phyloP scores from a whole-genome alignment of 1,140 invertebrate species.

The Zophobas atratus region DNA sequence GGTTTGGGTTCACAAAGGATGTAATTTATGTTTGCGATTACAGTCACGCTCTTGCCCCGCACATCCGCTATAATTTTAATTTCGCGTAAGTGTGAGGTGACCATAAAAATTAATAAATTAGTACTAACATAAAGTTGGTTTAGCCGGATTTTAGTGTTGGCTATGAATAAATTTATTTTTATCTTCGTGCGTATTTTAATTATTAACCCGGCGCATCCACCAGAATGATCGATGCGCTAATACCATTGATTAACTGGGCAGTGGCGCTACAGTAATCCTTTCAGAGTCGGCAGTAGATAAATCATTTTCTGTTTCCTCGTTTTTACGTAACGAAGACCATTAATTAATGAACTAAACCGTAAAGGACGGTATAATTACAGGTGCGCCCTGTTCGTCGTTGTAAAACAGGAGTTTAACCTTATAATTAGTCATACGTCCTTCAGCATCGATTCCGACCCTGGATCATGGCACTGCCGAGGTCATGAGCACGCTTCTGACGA shows the following conservation, averaged over 20 bases:
- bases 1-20: neutral
- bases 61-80: no score
- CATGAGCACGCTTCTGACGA: constrained; percentile 2
- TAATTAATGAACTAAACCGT: constrained; percentile 10
- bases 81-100: no score
- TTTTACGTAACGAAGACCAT: constrained; percentile 6
- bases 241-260: constrained; percentile 5
- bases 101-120: no score
- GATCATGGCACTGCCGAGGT: neutral
- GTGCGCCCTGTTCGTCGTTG: constrained; percentile 9
- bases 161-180: neutral
- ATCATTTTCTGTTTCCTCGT: constrained; percentile 7
- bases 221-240: neutral
- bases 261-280: constrained; percentile 26
- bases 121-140: no score
- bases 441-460: constrained; percentile 28
- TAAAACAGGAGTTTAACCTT: constrained; percentile 6
- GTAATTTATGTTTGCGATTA: neutral
- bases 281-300: constrained; percentile 2
- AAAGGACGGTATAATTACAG: constrained; percentile 26
- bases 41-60: neutral
- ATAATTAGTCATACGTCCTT: constrained; percentile 23
- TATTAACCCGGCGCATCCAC: constrained; percentile 15
- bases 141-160: no score
- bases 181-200: neutral